phyloP scores from a whole-genome alignment of 1,140 invertebrate genomes.

The Platorchestia sp. region DNA sequence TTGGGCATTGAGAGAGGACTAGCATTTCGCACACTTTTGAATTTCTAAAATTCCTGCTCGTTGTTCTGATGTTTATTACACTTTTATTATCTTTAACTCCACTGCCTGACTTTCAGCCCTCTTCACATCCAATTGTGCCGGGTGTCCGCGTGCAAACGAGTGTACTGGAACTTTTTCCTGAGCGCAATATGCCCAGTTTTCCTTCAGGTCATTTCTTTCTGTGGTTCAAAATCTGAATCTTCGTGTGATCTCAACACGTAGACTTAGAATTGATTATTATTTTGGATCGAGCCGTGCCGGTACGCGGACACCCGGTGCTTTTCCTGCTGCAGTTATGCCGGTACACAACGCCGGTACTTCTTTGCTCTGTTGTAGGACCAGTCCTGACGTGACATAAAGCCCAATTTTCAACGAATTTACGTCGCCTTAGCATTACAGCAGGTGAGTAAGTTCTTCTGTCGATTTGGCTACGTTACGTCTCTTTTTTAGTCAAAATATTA shows the following conservation, averaged over 20 bases:
- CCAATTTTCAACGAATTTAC: too few species aligned
- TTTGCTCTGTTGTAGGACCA: background rate
- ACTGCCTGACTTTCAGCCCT: background rate
- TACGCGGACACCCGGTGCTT: background rate
- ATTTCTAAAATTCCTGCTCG: background rate
- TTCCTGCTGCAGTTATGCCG: background rate
- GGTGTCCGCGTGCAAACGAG: background rate
- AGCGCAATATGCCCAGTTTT: background rate
- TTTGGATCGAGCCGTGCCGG: background rate
- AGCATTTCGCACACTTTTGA: background rate
- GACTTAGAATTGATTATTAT: background rate
- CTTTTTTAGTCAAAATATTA: too few species aligned
- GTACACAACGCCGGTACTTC: background rate
- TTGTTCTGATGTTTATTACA: background rate
- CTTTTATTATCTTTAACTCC: slow-evolving; percentile 2
- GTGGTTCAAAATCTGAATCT: too few species aligned
- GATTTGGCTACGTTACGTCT: too few species aligned
- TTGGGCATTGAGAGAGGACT: background rate
- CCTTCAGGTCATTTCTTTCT: background rate
- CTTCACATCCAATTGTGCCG: background rate
- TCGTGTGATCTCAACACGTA: background rate
- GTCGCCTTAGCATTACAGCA: too few species aligned
- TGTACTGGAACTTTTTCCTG: background rate
- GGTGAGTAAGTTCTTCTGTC: too few species aligned
- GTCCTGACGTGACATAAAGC: background rate